Evolutionary conservation across 2,113 vertebrate species (phyloP).

Genomic region (Eretmochelys imbricata): DNA sequence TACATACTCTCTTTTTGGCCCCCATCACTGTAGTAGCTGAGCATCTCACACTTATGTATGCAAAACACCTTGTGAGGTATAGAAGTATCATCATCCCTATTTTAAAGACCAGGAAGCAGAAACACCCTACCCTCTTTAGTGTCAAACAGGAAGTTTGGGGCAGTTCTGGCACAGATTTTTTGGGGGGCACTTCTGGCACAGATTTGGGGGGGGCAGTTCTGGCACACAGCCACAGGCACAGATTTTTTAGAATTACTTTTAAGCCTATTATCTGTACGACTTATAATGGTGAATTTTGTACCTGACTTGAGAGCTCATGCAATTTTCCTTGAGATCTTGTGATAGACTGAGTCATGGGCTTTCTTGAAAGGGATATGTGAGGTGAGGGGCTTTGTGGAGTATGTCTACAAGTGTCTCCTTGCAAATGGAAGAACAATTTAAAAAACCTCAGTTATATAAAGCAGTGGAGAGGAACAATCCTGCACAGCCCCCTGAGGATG

Average conservation of each 20-base stretch:
- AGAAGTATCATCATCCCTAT: background rate
- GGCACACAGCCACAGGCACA: background rate
- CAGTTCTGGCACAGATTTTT: background rate
- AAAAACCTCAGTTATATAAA: slow-evolving; percentile 4
- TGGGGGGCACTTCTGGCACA: no score
- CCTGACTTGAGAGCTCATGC: background rate
- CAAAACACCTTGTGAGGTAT: background rate
- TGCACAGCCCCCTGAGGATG: background rate
- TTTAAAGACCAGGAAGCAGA: background rate
- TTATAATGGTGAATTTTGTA: background rate
- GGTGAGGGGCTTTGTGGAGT: background rate
- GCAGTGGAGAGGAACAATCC: background rate
- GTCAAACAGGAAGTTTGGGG: background rate
- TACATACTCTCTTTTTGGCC: background rate
- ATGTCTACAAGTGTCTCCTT: background rate
- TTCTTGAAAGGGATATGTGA: background rate
- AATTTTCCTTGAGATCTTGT: background rate
- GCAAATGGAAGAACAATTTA: slow-evolving; percentile 24
- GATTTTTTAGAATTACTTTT: background rate
- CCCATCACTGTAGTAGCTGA: background rate
- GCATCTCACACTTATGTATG: background rate
- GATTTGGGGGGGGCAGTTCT: no score
- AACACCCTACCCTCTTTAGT: accelerated
- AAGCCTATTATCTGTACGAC: background rate
- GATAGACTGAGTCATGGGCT: background rate